phyloP scores from a whole-genome alignment of 92 coral and sea anemone genomes.

The Blastomussa wellsi region DNA sequence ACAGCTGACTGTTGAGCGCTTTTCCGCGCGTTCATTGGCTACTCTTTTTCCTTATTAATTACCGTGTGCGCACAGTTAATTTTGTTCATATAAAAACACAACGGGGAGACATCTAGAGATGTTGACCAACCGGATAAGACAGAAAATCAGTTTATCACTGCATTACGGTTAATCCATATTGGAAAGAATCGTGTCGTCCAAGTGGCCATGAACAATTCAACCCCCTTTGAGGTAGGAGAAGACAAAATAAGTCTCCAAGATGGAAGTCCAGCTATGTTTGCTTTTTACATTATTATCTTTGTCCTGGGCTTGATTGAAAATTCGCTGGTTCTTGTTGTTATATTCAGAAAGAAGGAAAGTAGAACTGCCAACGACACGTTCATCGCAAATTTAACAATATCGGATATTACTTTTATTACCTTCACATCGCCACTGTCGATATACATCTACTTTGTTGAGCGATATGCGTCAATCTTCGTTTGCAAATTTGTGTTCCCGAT shows the following conservation, averaged over 20 bases:
- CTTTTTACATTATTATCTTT: neutral
- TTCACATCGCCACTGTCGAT: neutral
- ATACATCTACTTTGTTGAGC: neutral
- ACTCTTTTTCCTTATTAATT: no score
- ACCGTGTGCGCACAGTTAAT: no score
- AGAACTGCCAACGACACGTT: constrained; percentile 1
- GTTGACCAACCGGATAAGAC: no score
- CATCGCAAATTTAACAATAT: constrained; percentile 5
- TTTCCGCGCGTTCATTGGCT: no score
- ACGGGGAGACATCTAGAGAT: no score
- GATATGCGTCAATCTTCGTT: neutral
- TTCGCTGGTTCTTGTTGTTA: neutral
- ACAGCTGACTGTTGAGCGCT: no score
- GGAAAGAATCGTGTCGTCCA: no score
- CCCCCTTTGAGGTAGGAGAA: neutral
- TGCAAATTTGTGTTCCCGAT: constrained; percentile 11
- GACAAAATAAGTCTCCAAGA: neutral
- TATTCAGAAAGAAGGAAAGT: neutral
- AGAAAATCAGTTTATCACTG: no score
- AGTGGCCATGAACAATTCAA: neutral
- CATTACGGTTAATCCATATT: no score
- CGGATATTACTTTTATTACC: neutral
- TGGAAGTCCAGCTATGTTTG: neutral
- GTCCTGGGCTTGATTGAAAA: neutral
- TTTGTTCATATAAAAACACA: no score